A percentile compares a stretch with the other conserved stretches of the same genome.
Evolutionary conservation across 2,113 vertebrate genomes (phyloP).

Genomic region (Stictonetta naevosa): DNA sequence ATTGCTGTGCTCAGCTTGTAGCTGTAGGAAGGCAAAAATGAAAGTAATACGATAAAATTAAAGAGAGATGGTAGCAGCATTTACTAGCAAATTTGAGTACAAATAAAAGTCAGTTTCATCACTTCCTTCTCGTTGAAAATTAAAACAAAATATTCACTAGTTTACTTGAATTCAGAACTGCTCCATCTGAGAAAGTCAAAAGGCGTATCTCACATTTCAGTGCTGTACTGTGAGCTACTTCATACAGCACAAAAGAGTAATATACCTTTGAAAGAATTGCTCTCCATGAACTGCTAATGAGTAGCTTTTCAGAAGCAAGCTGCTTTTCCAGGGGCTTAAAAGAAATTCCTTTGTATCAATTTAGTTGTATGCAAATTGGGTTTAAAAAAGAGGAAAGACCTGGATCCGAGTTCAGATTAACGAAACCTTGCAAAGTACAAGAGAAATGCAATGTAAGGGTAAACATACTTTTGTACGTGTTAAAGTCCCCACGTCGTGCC

Average conservation of each 20-base stretch:
- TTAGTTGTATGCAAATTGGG: slow-evolving; percentile 45
- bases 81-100: slow-evolving; percentile 2
- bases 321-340: slow-evolving; percentile 47
- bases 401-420: background rate
- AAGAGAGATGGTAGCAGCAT: slow-evolving; percentile 6
- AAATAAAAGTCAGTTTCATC: slow-evolving; percentile 14
- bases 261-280: slow-evolving; percentile 41
- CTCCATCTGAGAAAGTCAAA: slow-evolving; percentile 48
- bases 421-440: slow-evolving; percentile 13
- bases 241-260: slow-evolving; percentile 30
- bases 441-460: slow-evolving; percentile 9
- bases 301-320: slow-evolving; percentile 52
- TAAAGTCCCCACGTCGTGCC: slow-evolving; percentile 12
- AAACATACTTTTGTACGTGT: slow-evolving; percentile 41
- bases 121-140: slow-evolving; percentile 44
- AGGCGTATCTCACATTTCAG: slow-evolving; percentile 37
- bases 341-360: slow-evolving; percentile 59
- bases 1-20: slow-evolving; percentile 58
- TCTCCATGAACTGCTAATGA: slow-evolving; percentile 51
- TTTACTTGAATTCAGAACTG: slow-evolving; percentile 45
- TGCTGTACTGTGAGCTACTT: slow-evolving; percentile 31
- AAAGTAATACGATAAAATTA: slow-evolving; percentile 51
- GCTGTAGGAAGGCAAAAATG: slow-evolving; percentile 61
- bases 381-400: slow-evolving; percentile 43
- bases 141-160: slow-evolving; percentile 11